Conservation (phyloP, 2,797 vertebrate genomes). For the Leuciscus waleckii region DNA sequence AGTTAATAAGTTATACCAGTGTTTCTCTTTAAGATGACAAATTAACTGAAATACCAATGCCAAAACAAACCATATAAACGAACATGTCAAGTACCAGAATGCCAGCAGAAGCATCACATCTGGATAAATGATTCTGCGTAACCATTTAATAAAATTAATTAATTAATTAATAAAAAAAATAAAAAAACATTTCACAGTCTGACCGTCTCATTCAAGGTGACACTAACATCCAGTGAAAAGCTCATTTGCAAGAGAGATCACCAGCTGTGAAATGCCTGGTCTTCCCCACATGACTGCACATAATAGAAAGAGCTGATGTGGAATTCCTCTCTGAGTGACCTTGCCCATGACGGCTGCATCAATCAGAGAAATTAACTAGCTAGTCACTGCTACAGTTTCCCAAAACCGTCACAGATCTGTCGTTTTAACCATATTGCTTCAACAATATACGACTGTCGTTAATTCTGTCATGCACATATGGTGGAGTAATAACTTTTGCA, state of each 20-base stretch:
- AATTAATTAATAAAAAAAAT: too few species aligned
- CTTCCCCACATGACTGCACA: constrained; percentile 32
- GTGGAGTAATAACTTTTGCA: background rate
- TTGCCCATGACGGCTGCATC: constrained; percentile 34
- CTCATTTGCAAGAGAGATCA: constrained; percentile 26
- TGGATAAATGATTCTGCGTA: background rate
- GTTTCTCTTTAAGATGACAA: background rate
- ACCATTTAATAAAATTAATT: background rate
- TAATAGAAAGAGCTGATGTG: background rate
- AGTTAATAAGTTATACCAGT: background rate
- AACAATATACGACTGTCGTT: background rate
- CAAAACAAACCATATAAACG: background rate
- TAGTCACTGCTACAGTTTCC: background rate
- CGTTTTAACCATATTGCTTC: background rate
- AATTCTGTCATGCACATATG: background rate
- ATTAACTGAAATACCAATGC: background rate
- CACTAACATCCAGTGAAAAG: background rate
- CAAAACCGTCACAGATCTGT: background rate
- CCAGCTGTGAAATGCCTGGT: background rate
- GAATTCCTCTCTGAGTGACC: constrained; percentile 35
- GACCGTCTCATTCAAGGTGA: background rate
- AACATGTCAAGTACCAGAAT: background rate
- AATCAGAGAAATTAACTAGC: background rate
- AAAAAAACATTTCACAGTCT: background rate
- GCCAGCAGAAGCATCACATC: background rate